Conservation (phyloP, 2,797 vertebrate species). For the Allobates femoralis region DNA sequence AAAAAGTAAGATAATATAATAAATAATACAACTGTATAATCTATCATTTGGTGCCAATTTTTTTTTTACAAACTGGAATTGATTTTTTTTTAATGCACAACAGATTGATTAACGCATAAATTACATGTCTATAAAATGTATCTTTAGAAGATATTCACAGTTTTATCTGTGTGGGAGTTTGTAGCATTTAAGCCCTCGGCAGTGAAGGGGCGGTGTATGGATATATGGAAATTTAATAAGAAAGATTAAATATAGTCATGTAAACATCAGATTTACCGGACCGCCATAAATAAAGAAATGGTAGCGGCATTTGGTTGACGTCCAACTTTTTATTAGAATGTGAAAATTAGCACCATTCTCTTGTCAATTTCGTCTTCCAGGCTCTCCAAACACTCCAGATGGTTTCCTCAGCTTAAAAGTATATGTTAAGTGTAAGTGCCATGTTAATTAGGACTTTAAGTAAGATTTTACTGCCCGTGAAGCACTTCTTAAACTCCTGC, state of each 20-base stretch:
- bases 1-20: no score
- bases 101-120: no score
- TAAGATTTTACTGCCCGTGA: slow-evolving; percentile 37
- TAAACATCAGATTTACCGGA: no score
- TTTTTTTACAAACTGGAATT: no score
- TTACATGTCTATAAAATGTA: no score
- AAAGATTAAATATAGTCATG: not conserved
- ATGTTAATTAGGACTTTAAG: slow-evolving; percentile 42
- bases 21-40: no score
- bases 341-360: slow-evolving; percentile 9
- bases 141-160: no score
- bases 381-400: slow-evolving; percentile 38
- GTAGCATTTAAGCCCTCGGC: not conserved
- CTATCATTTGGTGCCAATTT: no score
- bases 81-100: no score
- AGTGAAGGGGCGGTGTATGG: not conserved
- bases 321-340: slow-evolving; percentile 6
- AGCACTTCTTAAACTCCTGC: slow-evolving; percentile 4
- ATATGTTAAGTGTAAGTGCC: slow-evolving; percentile 29
- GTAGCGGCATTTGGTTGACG: not conserved
- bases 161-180: not conserved
- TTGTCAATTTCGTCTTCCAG: slow-evolving; percentile 8
- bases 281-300: not conserved
- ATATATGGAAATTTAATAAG: not conserved
- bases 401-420: slow-evolving; percentile 31